A percentile compares a stretch with the other conserved stretches of the same genome.
Evolutionary conservation across 2,888 invertebrate species (phyloP).

Genomic region (Andrena trimmerana): DNA sequence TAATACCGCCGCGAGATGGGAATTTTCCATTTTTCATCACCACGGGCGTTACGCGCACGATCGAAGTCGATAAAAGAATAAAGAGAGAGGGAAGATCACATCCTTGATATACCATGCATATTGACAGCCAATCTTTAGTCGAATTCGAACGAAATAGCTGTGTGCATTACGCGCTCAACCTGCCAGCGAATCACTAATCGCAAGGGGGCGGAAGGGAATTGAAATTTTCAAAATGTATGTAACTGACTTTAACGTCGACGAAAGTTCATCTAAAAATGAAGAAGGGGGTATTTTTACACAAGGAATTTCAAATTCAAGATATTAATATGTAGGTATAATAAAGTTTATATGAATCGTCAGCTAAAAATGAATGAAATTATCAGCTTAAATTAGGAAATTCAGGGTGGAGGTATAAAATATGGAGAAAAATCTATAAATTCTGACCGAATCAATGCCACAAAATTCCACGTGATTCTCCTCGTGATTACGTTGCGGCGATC

Average conservation of each 20-base stretch:
- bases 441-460: too few species aligned
- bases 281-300: background rate
- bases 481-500: too few species aligned
- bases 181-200: constrained; percentile 26
- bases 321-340: background rate
- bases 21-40: constrained; percentile 14
- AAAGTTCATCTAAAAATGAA: background rate
- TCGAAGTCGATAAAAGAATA: background rate
- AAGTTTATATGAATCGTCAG: constrained; percentile 1
- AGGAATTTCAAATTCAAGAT: constrained; percentile 30
- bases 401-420: too few species aligned
- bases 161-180: background rate
- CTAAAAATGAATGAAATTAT: too few species aligned
- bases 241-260: background rate
- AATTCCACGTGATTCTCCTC: too few species aligned
- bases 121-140: background rate
- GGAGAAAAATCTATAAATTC: too few species aligned
- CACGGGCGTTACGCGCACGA: background rate
- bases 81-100: background rate
- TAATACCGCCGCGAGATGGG: constrained; percentile 3
- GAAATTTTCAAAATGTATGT: constrained; percentile 29
- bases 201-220: background rate
- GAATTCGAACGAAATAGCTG: constrained; percentile 11
- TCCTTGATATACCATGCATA: background rate
- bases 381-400: too few species aligned